Evolutionary conservation across 2,113 vertebrate genomes (phyloP).

Genomic region (Tyto alba): DNA sequence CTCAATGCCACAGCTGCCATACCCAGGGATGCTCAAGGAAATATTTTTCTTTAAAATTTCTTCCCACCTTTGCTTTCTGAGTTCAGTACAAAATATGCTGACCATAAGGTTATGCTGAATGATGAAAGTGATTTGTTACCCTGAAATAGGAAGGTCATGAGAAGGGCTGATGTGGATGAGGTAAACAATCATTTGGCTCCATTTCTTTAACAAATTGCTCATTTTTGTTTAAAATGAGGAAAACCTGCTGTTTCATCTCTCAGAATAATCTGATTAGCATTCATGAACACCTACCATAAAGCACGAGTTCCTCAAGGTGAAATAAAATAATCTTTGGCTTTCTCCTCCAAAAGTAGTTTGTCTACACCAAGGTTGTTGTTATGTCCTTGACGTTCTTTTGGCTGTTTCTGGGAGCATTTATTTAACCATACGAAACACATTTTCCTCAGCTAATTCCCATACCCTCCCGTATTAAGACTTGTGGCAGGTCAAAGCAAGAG

Average conservation of each 20-base stretch:
- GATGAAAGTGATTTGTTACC: neutral
- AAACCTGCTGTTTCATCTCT: slow-evolving; percentile 10
- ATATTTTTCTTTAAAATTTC: neutral
- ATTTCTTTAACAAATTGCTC: neutral
- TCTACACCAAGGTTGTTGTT: neutral
- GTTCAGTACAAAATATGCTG: neutral
- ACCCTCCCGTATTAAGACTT: neutral
- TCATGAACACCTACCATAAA: neutral
- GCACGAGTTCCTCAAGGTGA: neutral
- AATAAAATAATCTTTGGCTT: neutral
- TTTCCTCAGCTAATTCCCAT: neutral
- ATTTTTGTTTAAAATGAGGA: neutral
- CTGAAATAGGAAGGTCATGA: neutral
- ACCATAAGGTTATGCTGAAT: neutral
- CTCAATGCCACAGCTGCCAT: neutral
- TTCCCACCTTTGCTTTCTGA: neutral
- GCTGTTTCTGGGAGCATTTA: neutral
- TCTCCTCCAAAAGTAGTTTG: neutral
- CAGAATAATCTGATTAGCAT: neutral
- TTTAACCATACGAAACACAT: neutral
- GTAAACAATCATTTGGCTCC: neutral
- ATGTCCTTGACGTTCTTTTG: neutral
- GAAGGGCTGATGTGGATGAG: neutral
- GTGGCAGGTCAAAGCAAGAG: neutral
- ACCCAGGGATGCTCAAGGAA: neutral